These are phyloP conservation scores for Acrobasis suavella DNA, from an alignment of 2,888 invertebrate genomes.

Conservation along the genomic window DNA sequence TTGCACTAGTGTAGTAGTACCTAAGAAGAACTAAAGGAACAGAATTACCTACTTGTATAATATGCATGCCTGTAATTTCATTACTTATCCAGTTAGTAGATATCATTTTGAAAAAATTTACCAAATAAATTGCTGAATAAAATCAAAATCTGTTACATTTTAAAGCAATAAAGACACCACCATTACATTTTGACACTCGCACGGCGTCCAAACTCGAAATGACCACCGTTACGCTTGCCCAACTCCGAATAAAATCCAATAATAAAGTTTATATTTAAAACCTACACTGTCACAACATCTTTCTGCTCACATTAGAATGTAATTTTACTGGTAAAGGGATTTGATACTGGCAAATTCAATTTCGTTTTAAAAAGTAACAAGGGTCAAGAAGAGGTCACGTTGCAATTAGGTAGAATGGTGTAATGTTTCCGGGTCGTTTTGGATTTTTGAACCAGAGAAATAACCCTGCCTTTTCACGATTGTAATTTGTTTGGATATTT, in stretches of 20 bases:
- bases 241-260: conserved; percentile 1
- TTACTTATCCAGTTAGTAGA: no score
- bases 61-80: no score
- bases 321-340: conserved; percentile 50
- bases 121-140: neutral
- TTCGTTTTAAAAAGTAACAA: conserved; percentile 44
- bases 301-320: conserved; percentile 50
- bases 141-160: neutral
- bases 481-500: neutral
- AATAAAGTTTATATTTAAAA: conserved; percentile 35
- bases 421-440: conserved; percentile 37
- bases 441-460: conserved; percentile 28
- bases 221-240: conserved; percentile 11
- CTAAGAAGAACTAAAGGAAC: no score
- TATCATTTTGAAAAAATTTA: neutral
- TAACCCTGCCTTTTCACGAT: conserved; percentile 35
- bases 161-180: conserved; percentile 27
- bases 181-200: conserved; percentile 27
- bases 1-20: no score
- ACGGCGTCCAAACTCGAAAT: conserved; percentile 24
- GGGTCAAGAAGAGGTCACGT: conserved; percentile 38
- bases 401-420: conserved; percentile 27
- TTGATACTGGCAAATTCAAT: conserved; percentile 53
- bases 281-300: conserved; percentile 47
- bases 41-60: no score